A percentile compares a stretch with the other conserved stretches of the same genome.
phyloP scores from a whole-genome alignment of 1,140 invertebrate genomes.

The Drosophila insularis region DNA sequence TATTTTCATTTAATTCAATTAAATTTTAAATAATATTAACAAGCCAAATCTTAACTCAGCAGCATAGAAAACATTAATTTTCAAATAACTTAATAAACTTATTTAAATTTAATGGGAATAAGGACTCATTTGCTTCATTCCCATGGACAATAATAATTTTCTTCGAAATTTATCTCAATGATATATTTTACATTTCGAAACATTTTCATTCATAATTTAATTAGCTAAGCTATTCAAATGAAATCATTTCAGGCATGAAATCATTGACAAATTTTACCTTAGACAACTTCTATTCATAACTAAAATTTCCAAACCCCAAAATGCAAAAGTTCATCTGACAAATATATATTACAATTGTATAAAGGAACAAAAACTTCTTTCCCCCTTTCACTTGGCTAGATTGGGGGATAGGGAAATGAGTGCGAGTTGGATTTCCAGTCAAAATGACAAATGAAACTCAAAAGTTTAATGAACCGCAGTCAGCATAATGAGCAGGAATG shows the following conservation, averaged over 20 bases:
- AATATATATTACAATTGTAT: constrained; percentile 73
- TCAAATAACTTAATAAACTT: no score
- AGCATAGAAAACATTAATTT: no score
- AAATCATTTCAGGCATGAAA: constrained; percentile 14
- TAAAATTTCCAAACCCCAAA: constrained; percentile 36
- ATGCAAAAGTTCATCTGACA: constrained; percentile 74
- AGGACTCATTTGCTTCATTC: neutral
- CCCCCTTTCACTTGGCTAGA: no score
- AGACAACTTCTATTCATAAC: constrained; percentile 44
- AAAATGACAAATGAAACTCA: constrained; percentile 71
- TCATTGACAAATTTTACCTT: constrained; percentile 9
- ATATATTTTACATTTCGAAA: constrained; percentile 2
- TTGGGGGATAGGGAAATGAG: neutral
- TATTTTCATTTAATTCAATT: no score
- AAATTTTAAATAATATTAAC: no score
- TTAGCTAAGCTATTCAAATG: constrained; percentile 28
- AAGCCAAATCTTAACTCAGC: no score
- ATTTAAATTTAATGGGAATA: no score
- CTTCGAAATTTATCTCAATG: neutral
- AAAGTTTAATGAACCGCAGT: constrained; percentile 78
- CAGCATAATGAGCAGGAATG: constrained; percentile 43
- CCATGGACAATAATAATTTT: neutral
- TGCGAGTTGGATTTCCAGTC: neutral
- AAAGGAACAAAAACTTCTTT: neutral
- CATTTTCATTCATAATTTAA: constrained; percentile 32